These are phyloP conservation scores for Tethya wilhelma DNA, from an alignment of 37 sponge, comb jelly and placozoan genomes.

Conservation along the genomic window DNA sequence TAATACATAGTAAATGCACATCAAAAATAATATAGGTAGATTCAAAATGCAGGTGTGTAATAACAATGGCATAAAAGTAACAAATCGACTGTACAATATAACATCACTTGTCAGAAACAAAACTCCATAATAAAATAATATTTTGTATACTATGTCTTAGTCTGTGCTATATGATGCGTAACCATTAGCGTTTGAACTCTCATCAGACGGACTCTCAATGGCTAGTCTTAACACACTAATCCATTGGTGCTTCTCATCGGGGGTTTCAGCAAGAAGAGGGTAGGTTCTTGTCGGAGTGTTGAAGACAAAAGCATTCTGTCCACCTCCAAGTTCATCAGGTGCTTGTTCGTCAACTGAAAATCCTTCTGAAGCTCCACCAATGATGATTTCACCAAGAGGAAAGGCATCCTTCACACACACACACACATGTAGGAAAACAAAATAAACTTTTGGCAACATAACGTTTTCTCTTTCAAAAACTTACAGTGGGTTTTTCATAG, in stretches of 20 bases:
- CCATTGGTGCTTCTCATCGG: constrained; percentile 72
- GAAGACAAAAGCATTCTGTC: constrained; percentile 69
- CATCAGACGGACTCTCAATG: constrained; percentile 23
- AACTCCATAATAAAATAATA: background rate
- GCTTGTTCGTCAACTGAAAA: constrained; percentile 66
- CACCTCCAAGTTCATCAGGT: constrained; percentile 60
- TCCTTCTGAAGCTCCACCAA: constrained; percentile 66
- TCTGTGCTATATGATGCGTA: constrained; percentile 15
- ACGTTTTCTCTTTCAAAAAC: background rate
- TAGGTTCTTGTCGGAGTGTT: constrained; percentile 68
- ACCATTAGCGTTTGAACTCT: constrained; percentile 1
- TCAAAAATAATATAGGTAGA: background rate
- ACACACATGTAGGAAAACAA: background rate
- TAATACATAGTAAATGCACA: background rate
- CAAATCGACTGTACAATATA: background rate
- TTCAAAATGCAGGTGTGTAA: too few species aligned
- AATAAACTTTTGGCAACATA: background rate
- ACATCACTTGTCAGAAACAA: background rate
- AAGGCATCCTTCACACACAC: constrained; percentile 56
- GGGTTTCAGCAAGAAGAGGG: constrained; percentile 69
- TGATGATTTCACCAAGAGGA: constrained; percentile 82
- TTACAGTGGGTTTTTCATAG: constrained; percentile 73
- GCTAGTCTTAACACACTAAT: constrained; percentile 44
- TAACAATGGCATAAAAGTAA: too few species aligned
- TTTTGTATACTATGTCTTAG: background rate